Evolutionary conservation across 1,140 invertebrate species (phyloP).

Genomic region (Arctopsyche grandis): DNA sequence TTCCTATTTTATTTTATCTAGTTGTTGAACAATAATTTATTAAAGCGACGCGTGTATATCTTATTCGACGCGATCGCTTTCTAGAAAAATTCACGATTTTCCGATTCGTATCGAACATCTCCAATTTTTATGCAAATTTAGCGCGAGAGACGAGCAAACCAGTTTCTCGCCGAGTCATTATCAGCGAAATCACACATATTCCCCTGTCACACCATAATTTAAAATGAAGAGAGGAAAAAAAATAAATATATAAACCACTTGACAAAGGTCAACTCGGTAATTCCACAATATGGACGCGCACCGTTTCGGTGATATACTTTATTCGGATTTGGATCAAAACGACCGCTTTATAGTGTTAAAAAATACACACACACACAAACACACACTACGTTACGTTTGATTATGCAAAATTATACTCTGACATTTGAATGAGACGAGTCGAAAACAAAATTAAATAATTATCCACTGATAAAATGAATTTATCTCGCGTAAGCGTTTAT

Average conservation of each 20-base stretch:
- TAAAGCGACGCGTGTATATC: slow-evolving; percentile 13
- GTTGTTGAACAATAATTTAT: slow-evolving; percentile 11
- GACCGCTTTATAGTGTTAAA: background rate
- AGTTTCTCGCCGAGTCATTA: slow-evolving; percentile 32
- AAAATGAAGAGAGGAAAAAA: too few relatives aligned
- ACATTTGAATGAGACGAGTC: background rate
- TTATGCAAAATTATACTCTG: slow-evolving; percentile 24
- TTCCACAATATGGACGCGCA: slow-evolving; percentile 4
- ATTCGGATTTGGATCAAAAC: slow-evolving; percentile 40
- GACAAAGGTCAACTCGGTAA: slow-evolving; percentile 41
- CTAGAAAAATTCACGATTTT: slow-evolving; percentile 28
- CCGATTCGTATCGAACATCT: slow-evolving; percentile 30
- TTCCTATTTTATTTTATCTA: too few relatives aligned
- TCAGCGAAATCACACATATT: slow-evolving; percentile 33
- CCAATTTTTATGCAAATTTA: slow-evolving; percentile 42
- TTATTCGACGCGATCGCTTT: slow-evolving; percentile 34
- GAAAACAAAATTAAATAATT: too few relatives aligned
- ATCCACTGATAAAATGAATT: too few relatives aligned
- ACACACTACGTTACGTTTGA: background rate
- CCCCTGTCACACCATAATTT: slow-evolving; percentile 37
- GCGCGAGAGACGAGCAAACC: slow-evolving; percentile 37
- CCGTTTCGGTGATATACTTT: slow-evolving; percentile 30
- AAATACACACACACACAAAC: background rate
- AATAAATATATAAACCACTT: background rate
- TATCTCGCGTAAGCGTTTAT: too few relatives aligned